These are phyloP conservation scores for Oryzias celebensis DNA, from an alignment of 2,113 vertebrate species.

Conservation along the genomic window DNA sequence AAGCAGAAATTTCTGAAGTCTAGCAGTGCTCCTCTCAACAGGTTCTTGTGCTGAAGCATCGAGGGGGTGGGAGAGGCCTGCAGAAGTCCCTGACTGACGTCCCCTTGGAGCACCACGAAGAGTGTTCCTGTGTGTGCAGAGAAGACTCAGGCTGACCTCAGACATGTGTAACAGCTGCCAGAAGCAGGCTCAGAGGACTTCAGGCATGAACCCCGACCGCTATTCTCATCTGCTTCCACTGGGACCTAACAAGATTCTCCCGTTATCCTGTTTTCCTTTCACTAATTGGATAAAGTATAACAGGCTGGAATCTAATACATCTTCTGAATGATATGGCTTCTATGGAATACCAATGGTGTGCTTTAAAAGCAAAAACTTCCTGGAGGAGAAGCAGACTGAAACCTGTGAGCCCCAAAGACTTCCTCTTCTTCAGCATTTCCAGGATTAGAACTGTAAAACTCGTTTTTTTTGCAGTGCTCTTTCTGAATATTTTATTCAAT, in stretches of 20 bases:
- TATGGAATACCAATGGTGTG: constrained; percentile 66
- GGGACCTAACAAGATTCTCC: constrained; percentile 68
- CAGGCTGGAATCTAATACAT: constrained; percentile 70
- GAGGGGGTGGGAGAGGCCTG: constrained; percentile 82
- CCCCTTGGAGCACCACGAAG: constrained; percentile 93
- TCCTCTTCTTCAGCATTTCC: constrained; percentile 27
- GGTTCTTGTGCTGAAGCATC: constrained; percentile 93
- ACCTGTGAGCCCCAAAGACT: constrained; percentile 44
- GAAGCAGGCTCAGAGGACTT: constrained; percentile 31
- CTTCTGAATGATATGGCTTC: constrained; percentile 71
- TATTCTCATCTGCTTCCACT: constrained; percentile 40
- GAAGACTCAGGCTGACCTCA: constrained; percentile 83
- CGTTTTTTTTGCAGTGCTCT: constrained; percentile 10
- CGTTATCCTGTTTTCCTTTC: constrained; percentile 75
- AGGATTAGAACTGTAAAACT: constrained; percentile 39
- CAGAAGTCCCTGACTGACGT: constrained; percentile 94
- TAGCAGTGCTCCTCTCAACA: constrained; percentile 45
- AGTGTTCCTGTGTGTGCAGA: constrained; percentile 92
- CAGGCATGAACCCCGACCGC: constrained; percentile 45
- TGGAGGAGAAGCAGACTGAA: constrained; percentile 55
- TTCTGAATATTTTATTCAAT: not conserved
- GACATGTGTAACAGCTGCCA: constrained; percentile 27
- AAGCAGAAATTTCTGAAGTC: not conserved
- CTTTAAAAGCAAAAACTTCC: constrained; percentile 38
- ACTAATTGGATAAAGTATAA: constrained; percentile 66